Base-by-base conservation (phyloP, 2,888 invertebrate species). In the Nasonia oneida region DNA sequence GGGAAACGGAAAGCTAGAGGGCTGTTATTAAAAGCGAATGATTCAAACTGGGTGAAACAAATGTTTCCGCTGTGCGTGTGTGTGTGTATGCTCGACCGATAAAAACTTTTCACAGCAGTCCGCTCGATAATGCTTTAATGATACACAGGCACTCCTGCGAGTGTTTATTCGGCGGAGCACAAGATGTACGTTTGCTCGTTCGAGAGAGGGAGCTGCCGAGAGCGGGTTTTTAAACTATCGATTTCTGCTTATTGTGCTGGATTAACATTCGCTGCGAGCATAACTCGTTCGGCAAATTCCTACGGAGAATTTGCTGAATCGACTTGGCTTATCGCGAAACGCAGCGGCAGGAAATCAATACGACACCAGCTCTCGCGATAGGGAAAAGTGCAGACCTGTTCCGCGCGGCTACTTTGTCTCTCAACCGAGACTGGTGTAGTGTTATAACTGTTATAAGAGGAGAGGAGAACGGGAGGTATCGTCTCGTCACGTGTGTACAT, bases 1-100 rank as follows among this genome's bases (percentile, higher is more conserved):
- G 70, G 47, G 39, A 18, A 53, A 67, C 47, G 42, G 39, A 47
- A 47, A 47, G 61, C 23, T 3, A 14, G 37, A 57, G 33, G 42
- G 15, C 53, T 39, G 67, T 78, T 73, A 47, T 73, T 77, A 83
- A 78, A 78, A 77, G 50, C 61, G n/a, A 57, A 78, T 37, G 76
- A 33, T 73, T 73, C 47, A 78, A 78, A 70, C 47, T 75, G 39
- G 73, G 61, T 37, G 61, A 73, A 47, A 42, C 77, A 61, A 73
- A 61, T 61, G 78, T 78, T 77, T 73, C 73, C 78, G 78, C 8
- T 71, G 10, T 14, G 29, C 33, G 1, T 29, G 29, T 14, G 29
- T 47, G 1, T 29, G 29, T 1, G 29, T 29, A 29, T 29, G 5
- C 53, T 18, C 15, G 33, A 18, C 75, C 47, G 70, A 53, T 76